Evolutionary conservation across 2,113 vertebrate genomes (phyloP), one percentile per base, ranked within the genome.

Genomic region (Scolopax mira): DNA sequence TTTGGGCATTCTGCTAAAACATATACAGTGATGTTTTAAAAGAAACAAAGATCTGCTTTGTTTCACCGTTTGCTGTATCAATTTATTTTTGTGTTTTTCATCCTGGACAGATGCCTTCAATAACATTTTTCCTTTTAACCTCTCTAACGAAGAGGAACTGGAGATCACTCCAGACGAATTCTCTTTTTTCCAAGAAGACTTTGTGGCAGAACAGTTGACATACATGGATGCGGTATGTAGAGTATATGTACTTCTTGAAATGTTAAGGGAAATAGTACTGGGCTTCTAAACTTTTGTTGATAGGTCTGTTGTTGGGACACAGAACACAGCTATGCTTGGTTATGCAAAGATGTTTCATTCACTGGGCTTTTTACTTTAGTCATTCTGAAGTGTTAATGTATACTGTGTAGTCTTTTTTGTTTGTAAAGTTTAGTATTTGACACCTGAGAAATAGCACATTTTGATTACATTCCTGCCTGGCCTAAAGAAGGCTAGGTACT

Each of bases 181-280:
- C 96, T 97, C 98, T 57, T 98, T 97, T 49, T 99, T 99, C 55
- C 96, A 98, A 1, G 97, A 98, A 7, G 98, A 99, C 16, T 95
- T 99, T 14, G 99, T 99, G 97, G 99, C 99, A 0, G 99, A 99
- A 94, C 99, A 99, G 97, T 96, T 99, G 96, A 99, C 99, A 25
- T 99, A 99, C 90, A 99, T 99, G 99, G 99, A 99, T 33, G 99
- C 99, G 7, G 99, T 99, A 97, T 72, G 98, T 97, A 83, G 41
- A 80, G 16, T 11, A 69, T 10, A 74, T 3, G 3, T 30, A 33
- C 19, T 44, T 17, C 30, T 54, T 74, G 78, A 71, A 60, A 65
- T 25, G 18, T 23, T 25, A 28, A 17, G 14, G 13, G 21, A 66
- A 77, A n/a, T 41, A 48, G 52, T 62, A 37, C 27, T 85, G 46